A percentile compares a stretch with the other conserved stretches of the same genome.
These are phyloP conservation scores for Enteromius argenteus DNA, from an alignment of 2,797 vertebrate species.

Conservation along the genomic window DNA sequence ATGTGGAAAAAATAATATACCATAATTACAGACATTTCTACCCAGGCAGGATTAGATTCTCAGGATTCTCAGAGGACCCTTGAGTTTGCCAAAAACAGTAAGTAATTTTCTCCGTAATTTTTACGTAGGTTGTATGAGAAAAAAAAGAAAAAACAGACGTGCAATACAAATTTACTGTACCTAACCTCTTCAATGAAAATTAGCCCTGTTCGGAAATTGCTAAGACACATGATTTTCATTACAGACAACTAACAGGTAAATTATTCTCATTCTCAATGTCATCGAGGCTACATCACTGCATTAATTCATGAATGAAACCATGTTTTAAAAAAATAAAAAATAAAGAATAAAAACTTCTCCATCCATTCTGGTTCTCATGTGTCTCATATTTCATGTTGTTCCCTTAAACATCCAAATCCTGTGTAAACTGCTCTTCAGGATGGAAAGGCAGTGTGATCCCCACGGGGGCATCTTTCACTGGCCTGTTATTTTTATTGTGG, in stretches of 20 bases:
- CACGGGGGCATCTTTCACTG: constrained; percentile 77
- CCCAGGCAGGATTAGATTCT: background rate
- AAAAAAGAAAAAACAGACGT: background rate
- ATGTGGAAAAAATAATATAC: constrained; percentile 5
- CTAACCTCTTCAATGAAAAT: background rate
- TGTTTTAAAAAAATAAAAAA: background rate
- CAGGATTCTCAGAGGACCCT: background rate
- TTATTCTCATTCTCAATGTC: background rate
- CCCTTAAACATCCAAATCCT: constrained; percentile 44
- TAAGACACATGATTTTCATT: background rate
- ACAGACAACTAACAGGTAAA: background rate
- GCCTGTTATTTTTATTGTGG: constrained; percentile 85
- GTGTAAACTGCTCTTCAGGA: constrained; percentile 42
- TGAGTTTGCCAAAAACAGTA: background rate
- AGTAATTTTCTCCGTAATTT: background rate
- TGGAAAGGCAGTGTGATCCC: constrained; percentile 44
- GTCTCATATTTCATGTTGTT: constrained; percentile 37
- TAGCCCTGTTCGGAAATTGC: background rate
- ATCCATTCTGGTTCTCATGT: constrained; percentile 27
- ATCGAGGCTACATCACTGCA: background rate
- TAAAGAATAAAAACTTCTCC: background rate
- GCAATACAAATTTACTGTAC: background rate
- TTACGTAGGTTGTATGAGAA: background rate
- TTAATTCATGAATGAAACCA: background rate
- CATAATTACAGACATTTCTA: constrained; percentile 16